phyloP scores from a whole-genome alignment of 2,888 invertebrate species.

The Hypsopygia costalis region DNA sequence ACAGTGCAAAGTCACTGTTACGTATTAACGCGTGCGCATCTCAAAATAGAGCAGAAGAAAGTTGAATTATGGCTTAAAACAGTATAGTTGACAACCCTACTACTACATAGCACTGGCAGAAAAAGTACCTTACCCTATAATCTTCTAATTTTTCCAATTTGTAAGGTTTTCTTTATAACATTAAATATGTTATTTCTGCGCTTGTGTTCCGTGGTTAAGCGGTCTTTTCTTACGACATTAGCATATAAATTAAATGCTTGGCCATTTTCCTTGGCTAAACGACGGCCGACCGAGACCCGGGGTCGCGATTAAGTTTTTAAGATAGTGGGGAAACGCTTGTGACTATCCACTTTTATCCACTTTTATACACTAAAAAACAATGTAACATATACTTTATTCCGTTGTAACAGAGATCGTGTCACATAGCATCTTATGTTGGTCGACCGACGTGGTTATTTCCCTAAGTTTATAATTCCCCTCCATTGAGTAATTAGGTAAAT shows the following conservation, averaged over 20 bases:
- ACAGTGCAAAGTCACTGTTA: no score
- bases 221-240: slow-evolving; percentile 44
- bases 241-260: slow-evolving; percentile 65
- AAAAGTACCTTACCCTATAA: no score
- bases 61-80: no score
- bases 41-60: no score
- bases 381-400: slow-evolving; percentile 7
- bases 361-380: slow-evolving; percentile 13
- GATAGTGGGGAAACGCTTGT: slow-evolving; percentile 34
- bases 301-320: slow-evolving; percentile 46
- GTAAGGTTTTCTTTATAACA: slow-evolving; percentile 12
- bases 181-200: slow-evolving; percentile 9
- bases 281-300: slow-evolving; percentile 25
- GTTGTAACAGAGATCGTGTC: not conserved
- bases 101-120: no score
- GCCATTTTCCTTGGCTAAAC: slow-evolving; percentile 42
- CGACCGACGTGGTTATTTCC: not conserved
- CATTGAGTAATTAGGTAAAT: not conserved
- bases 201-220: slow-evolving; percentile 21
- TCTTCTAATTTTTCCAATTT: slow-evolving; percentile 10
- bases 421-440: not conserved
- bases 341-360: slow-evolving; percentile 15
- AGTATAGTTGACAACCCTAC: no score
- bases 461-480: not conserved
- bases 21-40: no score